A percentile compares a stretch with the other conserved stretches of the same genome.
phyloP scores from a whole-genome alignment of 1,140 invertebrate species.

The Meteorus sp. region DNA sequence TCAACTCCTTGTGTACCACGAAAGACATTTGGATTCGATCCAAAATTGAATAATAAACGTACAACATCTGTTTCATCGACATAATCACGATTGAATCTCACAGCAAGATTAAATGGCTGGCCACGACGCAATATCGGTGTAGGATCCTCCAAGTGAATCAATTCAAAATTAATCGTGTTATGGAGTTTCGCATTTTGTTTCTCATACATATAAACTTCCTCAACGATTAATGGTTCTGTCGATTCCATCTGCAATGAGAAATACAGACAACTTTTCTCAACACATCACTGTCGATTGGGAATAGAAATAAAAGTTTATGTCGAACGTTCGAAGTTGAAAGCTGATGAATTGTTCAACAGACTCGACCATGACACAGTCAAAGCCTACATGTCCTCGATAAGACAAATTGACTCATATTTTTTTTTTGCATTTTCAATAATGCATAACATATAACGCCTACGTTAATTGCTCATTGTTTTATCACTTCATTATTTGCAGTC shows the following conservation, averaged over 20 bases:
- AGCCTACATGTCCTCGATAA: slow-evolving; percentile 4
- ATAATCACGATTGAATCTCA: slow-evolving; percentile 58
- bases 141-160: slow-evolving; percentile 52
- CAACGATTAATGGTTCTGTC: slow-evolving; percentile 52
- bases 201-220: slow-evolving; percentile 58
- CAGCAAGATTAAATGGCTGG: slow-evolving; percentile 58
- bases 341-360: neutral
- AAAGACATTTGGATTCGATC: slow-evolving; percentile 48
- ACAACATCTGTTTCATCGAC: slow-evolving; percentile 46
- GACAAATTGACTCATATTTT: neutral
- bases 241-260: slow-evolving; percentile 34
- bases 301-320: neutral
- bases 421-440: neutral
- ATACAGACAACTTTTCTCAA: no score
- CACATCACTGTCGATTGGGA: no score
- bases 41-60: slow-evolving; percentile 48
- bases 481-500: no score
- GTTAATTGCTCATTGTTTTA: no score
- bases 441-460: neutral
- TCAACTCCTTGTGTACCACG: slow-evolving; percentile 45
- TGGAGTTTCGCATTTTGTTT: slow-evolving; percentile 60
- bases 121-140: slow-evolving; percentile 61
- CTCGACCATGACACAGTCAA: slow-evolving; percentile 10
- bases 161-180: slow-evolving; percentile 61
- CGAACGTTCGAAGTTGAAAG: neutral